Base-by-base conservation (phyloP, 2,888 invertebrate genomes). In the Drosophila acutilabella region DNA sequence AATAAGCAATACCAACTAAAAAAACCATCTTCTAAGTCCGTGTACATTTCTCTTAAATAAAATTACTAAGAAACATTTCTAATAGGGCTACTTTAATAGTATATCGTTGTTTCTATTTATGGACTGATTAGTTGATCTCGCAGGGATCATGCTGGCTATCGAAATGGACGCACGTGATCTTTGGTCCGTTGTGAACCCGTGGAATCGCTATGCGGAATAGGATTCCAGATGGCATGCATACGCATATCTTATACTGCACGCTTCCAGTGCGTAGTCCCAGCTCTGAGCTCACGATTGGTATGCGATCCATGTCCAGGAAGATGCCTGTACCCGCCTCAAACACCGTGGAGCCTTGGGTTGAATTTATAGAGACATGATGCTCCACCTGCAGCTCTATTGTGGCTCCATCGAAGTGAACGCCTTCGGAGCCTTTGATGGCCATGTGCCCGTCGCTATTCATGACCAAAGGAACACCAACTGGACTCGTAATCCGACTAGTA, bases 191-290 rank as follows among this genome's bases (percentile, higher is more conserved):
- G 72, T 92, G 91, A 3, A 89, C 84, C 0, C 94, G 93, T 0
- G 95, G 94, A 0, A 96, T 95, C 0, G 96, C 95, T 4, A 98
- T 94, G 69, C 95, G 94, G 89, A 97, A 98, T 54, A 98, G 90
- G 81, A 96, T 96, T 0, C 97, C 98, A 74, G 96, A 95, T 0
- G 97, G 97, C 96, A 97, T 97, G 88, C 98, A 98, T 0, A 97
- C 95, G 81, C 98, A 98, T 0, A 98, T 94, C 91, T 98, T 97
- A 84, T 95, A 98, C 90, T 97, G 97, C 0, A 94, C 92, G 64
- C 92, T 92, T 2, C 91, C 91, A 85, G 89, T 93, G 89, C 79
- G 93, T 30, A 71, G 92, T 71, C 89, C 93, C 74, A 30, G 89
- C 64, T 93, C 92, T 4, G 93, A 93, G 8, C 91, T 92, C 1